Conservation (phyloP, 2,888 invertebrate species). For the Creontiades dilutus region DNA sequence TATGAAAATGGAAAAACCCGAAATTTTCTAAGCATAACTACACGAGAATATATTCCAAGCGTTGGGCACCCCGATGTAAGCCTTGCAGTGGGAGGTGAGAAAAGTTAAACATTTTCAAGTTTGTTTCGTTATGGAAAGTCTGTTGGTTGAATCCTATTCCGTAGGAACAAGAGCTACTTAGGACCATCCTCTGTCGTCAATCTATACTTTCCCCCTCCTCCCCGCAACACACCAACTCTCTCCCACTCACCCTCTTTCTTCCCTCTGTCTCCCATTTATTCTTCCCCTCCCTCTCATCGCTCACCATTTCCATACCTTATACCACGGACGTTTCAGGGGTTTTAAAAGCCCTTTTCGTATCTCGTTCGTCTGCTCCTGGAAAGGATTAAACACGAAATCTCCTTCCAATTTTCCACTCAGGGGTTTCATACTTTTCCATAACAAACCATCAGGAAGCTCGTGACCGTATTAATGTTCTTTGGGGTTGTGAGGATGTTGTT, state of each 20-base stretch:
- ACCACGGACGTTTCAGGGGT: background rate
- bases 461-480: background rate
- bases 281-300: background rate
- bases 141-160: conserved; percentile 11
- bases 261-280: background rate
- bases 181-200: background rate
- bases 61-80: too few species aligned
- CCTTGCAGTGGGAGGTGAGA: background rate
- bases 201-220: background rate
- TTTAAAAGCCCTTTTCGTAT: conserved; percentile 10
- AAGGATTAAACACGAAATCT: conserved; percentile 1
- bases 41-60: too few species aligned
- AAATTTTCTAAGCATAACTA: too few species aligned
- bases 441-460: background rate
- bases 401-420: conserved; percentile 21
- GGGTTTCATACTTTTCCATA: conserved; percentile 14
- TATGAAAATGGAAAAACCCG: too few species aligned
- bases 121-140: background rate
- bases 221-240: background rate
- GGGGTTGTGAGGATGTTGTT: too few species aligned
- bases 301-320: background rate
- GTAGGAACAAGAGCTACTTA: background rate
- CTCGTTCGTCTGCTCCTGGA: background rate
- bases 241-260: background rate
- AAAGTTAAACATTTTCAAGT: background rate